Evolutionary conservation across 1,140 invertebrate species (phyloP), one percentile per base, ranked within the genome.

Genomic region (Drosophila kurseongensis): DNA sequence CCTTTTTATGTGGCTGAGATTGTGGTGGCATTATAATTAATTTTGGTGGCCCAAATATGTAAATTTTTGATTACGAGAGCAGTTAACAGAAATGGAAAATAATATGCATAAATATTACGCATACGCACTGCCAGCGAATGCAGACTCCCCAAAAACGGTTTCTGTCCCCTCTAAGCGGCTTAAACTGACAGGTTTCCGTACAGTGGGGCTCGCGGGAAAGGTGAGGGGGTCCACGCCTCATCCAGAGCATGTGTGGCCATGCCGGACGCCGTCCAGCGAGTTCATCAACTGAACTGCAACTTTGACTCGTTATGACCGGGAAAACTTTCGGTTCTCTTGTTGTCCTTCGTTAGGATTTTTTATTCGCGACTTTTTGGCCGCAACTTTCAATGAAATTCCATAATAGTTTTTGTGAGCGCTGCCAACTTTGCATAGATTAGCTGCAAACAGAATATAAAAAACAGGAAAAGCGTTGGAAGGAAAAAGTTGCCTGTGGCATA

Each of bases 21-120:
- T 73, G 74, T 65, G 68, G 75, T 48, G 58, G 83, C 50, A 88
- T 82, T 88, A 88, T 86, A 86, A 86, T 86, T 86, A 86, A 86
- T 86, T 86, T 88, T 52, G 71, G 61, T 77, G 76, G 66, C 62
- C 83, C 78, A 86, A 88, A 88, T 86, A 88, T 86, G 78, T 83
- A 86, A 76, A 88, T 88, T 86, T 73, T 55, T 82, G 69, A 83
- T 73, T 82, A 73, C 79, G 75, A 66, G 35, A 61, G 67, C 76
- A 52, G 55, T 59, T 79, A 88, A 73, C 67, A 82, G 74, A 79
- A 82, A 65, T 59, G 74, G 65, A 69, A 50, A 55, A 77, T 59
- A 77, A 76, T 76, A 83, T 79, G 56, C 75, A 78, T 68, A 84
- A 79, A 80, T 85, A 81, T 85, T 65, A 75, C 65, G 78, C 74